A percentile compares a stretch with the other conserved stretches of the same genome.
Conservation (phyloP, 23 tunicate genomes). For the Oikopleura albicans region DNA sequence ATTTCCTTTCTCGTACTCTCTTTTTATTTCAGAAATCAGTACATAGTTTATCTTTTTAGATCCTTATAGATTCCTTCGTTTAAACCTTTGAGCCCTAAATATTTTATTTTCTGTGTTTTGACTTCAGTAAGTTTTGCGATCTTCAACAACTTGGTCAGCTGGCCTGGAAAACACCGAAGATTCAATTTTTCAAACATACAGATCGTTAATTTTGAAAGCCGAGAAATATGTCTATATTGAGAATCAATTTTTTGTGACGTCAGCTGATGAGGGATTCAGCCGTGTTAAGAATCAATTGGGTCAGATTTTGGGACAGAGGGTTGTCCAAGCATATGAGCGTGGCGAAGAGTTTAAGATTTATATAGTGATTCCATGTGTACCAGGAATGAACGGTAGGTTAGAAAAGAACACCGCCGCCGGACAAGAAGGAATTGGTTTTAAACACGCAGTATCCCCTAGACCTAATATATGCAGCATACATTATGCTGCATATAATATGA, state of each 20-base stretch:
- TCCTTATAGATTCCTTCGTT: no score
- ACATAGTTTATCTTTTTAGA: no score
- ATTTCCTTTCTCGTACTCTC: no score
- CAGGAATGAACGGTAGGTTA: conserved; percentile 53
- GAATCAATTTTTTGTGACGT: conserved; percentile 5
- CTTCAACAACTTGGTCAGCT: not conserved
- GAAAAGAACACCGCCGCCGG: not conserved
- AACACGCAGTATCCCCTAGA: no score
- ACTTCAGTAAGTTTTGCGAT: not conserved
- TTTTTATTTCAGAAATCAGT: no score
- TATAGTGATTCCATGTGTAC: conserved; percentile 70
- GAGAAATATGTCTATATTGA: not conserved
- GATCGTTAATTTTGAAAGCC: not conserved
- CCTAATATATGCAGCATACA: no score
- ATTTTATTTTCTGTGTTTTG: no score
- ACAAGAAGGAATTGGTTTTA: no score
- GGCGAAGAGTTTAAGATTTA: conserved; percentile 47
- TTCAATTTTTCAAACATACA: not conserved
- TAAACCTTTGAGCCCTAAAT: no score
- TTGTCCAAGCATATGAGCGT: conserved; percentile 36
- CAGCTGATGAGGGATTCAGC: not conserved
- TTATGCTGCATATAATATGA: no score
- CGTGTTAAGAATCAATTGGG: not conserved
- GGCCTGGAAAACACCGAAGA: not conserved
- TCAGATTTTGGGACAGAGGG: conserved; percentile 15